Evolutionary conservation across 2,888 invertebrate species (phyloP).

Genomic region (Drosophila maculinotata): DNA sequence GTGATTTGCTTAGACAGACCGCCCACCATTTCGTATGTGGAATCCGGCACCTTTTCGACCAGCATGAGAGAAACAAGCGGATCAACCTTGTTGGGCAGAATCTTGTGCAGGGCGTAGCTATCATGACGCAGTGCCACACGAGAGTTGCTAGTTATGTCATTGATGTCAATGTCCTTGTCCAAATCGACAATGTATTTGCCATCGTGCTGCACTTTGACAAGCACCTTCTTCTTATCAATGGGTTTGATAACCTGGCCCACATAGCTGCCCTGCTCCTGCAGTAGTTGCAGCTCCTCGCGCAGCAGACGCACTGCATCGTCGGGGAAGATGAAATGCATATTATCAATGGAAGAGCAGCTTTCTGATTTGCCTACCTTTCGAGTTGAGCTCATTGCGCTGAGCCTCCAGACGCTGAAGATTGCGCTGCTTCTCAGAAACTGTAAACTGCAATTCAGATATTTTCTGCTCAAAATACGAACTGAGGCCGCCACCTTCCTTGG

Average conservation of each 20-base stretch:
- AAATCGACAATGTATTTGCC: conserved; percentile 99
- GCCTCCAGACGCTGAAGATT: conserved; percentile 98
- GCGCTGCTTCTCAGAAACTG: conserved; percentile 97
- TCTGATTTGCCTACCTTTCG: conserved; percentile 90
- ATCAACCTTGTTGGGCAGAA: conserved; percentile 99
- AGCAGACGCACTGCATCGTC: conserved; percentile 92
- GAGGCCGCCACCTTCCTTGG: conserved; percentile 88
- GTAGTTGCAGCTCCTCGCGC: conserved; percentile 97
- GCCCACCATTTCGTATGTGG: conserved; percentile 99
- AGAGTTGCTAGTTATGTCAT: conserved; percentile 98
- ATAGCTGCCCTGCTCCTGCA: conserved; percentile 99
- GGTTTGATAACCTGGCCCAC: conserved; percentile 99
- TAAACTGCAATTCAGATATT: conserved; percentile 97
- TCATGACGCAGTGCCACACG: conserved; percentile 98
- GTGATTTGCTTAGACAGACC: conserved; percentile 99
- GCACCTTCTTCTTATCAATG: conserved; percentile 99
- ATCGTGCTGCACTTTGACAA: conserved; percentile 99
- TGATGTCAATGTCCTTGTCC: conserved; percentile 99
- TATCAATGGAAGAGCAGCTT: background rate
- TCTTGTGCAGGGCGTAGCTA: conserved; percentile 98
- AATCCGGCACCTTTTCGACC: conserved; percentile 99
- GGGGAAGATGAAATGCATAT: background rate
- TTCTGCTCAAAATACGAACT: conserved; percentile 98
- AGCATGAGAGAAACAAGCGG: conserved; percentile 99
- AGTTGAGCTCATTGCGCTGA: conserved; percentile 98